Conservation (phyloP, 2,113 vertebrate species). For the Dicerorhinus sumatrensis region DNA sequence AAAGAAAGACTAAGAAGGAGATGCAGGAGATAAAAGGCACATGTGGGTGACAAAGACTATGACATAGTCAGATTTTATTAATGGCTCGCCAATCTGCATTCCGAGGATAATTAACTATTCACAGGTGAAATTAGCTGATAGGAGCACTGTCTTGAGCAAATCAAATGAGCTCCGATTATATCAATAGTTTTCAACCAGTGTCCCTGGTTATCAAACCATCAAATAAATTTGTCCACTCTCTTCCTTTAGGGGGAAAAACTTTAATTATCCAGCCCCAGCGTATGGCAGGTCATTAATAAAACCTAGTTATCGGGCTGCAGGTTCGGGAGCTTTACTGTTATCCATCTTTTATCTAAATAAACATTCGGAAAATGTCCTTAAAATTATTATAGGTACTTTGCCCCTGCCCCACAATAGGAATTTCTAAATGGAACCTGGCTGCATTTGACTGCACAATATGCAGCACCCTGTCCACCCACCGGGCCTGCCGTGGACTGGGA, state of each 20-base stretch:
- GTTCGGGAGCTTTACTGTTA: constrained; percentile 91
- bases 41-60: constrained; percentile 87
- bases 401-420: constrained; percentile 87
- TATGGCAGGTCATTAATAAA: constrained; percentile 99
- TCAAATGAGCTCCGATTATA: constrained; percentile 95
- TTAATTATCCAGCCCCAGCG: constrained; percentile 96
- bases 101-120: constrained; percentile 97
- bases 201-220: constrained; percentile 98
- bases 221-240: constrained; percentile 97
- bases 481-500: constrained; percentile 87
- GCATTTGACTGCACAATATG: constrained; percentile 75
- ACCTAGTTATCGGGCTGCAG: constrained; percentile 94
- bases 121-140: constrained; percentile 99
- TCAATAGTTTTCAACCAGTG: constrained; percentile 93
- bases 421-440: constrained; percentile 87
- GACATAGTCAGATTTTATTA: constrained; percentile 96
- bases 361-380: constrained; percentile 94
- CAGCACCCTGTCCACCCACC: constrained; percentile 63
- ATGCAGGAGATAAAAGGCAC: constrained; percentile 88
- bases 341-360: constrained; percentile 96
- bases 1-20: constrained; percentile 64
- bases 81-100: constrained; percentile 95
- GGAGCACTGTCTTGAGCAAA: constrained; percentile 90
- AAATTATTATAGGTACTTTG: constrained; percentile 94
- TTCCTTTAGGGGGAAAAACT: constrained; percentile 89